Conservation (phyloP, 2,797 vertebrate species). For the Caiman crocodilus region DNA sequence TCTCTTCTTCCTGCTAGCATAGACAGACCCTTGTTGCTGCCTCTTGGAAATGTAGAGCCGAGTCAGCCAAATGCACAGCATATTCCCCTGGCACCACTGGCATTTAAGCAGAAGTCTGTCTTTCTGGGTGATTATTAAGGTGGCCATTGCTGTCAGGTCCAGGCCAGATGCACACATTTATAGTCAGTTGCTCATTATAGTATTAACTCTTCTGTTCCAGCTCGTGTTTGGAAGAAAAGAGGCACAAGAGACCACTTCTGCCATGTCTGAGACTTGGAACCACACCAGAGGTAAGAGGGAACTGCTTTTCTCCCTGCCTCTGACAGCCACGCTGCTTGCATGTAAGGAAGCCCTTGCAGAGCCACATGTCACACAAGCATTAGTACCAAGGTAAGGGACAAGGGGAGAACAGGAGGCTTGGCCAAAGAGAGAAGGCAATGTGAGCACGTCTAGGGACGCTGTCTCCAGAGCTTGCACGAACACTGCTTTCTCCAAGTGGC, state of each 20-base stretch:
- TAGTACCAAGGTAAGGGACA: accelerated
- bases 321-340: too few species aligned
- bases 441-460: neutral
- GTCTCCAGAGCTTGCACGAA: accelerated
- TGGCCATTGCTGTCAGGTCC: neutral
- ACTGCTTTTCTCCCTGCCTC: too few species aligned
- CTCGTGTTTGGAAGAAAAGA: neutral
- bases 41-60: accelerated
- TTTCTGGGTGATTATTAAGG: neutral
- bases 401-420: neutral
- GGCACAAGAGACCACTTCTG: too few species aligned
- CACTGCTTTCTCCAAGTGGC: neutral
- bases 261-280: too few species aligned
- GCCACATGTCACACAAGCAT: neutral
- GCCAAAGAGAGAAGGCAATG: neutral
- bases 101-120: neutral
- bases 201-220: neutral
- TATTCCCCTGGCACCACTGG: neutral
- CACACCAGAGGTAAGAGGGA: too few species aligned
- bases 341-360: too few species aligned
- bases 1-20: neutral
- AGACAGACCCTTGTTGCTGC: neutral
- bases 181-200: neutral
- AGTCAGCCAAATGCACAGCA: neutral
- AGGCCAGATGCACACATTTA: neutral